Evolutionary conservation across 2,113 vertebrate genomes (phyloP), one percentile per base, ranked within the genome.

Genomic region (Sinocyclocheilus grahami): DNA sequence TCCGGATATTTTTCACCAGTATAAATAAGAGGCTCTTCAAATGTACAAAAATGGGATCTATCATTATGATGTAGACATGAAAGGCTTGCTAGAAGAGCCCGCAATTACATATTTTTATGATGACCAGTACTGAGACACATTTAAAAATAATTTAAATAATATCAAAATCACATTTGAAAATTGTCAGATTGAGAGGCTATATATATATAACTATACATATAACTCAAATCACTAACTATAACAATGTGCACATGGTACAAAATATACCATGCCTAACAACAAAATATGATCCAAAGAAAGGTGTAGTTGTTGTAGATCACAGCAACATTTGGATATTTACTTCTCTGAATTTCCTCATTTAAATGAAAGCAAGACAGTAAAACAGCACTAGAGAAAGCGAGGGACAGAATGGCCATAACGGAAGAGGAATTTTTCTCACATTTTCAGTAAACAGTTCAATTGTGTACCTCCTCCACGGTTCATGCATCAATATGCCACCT

Each of bases 401-500:
- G 37, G 69, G 42, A 30, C 3, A 51, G 14, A 69, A 69, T 11
- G 27, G 60, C 42, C 42, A 6, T 69, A 82, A 82, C 53, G 46
- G 42, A 69, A 69, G 20, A 71, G 46, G 48, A 10, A 71, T 71
- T 83, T 71, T 55, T 71, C 46, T 11, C 65, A 83, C 81, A 55
- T 71, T 83, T 83, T 83, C 48, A 55, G 81, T 83, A 53, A 82
- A 71, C 65, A 83, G 55, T 83, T 71, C 46, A 71, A 33, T 71
- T 71, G 42, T 71, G 63, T 51, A 55, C 63, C 24, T 53, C 63
- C 24, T 53, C 27, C 24, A 71, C 2, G 81, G 65, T 55, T 71
- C 63, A 83, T 83, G 65, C 81, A 83, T 71, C 81, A 83, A 71
- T 65, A 71, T 83, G 65, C 65, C 81, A 83, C 81, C 48, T 53